phyloP scores from a whole-genome alignment of 1,140 invertebrate species.

The Steinernema feltiae region DNA sequence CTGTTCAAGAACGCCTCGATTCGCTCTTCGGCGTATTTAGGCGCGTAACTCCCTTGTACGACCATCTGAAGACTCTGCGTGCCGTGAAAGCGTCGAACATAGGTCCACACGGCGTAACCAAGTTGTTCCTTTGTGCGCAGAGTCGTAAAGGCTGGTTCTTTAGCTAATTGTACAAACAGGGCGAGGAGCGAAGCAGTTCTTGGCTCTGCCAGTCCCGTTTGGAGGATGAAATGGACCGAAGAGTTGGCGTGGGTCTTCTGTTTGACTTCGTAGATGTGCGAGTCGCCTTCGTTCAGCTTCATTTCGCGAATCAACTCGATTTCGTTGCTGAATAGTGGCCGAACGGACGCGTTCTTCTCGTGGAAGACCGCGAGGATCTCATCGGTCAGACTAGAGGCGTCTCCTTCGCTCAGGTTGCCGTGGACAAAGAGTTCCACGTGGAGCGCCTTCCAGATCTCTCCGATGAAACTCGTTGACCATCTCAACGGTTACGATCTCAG shows the following conservation, averaged over 20 bases:
- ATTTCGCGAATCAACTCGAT: constrained; percentile 21
- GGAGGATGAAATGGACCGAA: constrained; percentile 78
- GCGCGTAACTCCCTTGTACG: constrained; percentile 80
- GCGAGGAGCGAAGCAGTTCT: constrained; percentile 76
- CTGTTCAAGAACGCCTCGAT: constrained; percentile 78
- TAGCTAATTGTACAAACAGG: constrained; percentile 77
- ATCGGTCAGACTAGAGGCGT: constrained; percentile 30
- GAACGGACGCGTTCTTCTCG: background rate
- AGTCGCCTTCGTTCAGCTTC: constrained; percentile 26
- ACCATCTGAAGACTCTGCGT: constrained; percentile 78
- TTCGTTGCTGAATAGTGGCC: constrained; percentile 27
- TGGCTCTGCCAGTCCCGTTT: constrained; percentile 74
- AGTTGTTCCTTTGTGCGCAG: constrained; percentile 84
- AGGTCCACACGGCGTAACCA: constrained; percentile 87
- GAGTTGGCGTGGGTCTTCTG: constrained; percentile 80
- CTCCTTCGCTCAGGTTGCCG: constrained; percentile 71
- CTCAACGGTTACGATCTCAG: constrained; percentile 70
- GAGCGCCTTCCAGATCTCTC: constrained; percentile 70
- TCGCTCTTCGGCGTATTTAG: constrained; percentile 73
- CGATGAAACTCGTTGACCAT: constrained; percentile 70
- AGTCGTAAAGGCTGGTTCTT: constrained; percentile 81
- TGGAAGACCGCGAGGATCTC: no score
- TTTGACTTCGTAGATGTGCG: constrained; percentile 50
- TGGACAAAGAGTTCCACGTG: constrained; percentile 78
- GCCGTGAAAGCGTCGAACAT: constrained; percentile 69